Conservation (phyloP, 23 tunicate species). For the Styela clava region DNA sequence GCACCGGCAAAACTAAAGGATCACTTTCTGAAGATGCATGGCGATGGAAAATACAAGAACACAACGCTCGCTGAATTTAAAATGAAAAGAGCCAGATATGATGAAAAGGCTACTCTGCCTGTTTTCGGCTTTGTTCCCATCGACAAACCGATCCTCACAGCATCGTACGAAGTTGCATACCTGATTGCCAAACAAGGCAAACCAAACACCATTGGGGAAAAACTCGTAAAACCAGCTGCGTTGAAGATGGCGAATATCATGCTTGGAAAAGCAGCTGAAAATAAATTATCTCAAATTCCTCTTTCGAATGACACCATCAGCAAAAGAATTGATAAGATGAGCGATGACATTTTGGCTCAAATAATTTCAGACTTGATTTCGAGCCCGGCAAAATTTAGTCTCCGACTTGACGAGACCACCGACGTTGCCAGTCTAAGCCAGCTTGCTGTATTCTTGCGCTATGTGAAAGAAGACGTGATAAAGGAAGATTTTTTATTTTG, state of each 20-base stretch:
- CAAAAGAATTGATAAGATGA: slow-evolving; percentile 39
- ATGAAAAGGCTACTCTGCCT: slow-evolving; percentile 30
- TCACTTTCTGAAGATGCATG: slow-evolving; percentile 51
- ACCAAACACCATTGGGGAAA: slow-evolving; percentile 41
- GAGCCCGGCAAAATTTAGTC: slow-evolving; percentile 45
- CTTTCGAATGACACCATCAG: slow-evolving; percentile 40
- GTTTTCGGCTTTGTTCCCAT: slow-evolving; percentile 34
- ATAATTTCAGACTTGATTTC: slow-evolving; percentile 48
- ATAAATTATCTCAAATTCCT: slow-evolving; percentile 53
- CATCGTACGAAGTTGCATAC: slow-evolving; percentile 40
- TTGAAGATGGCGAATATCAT: slow-evolving; percentile 37
- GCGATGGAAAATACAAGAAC: slow-evolving; percentile 45
- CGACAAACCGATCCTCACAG: slow-evolving; percentile 43
- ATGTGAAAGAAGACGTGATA: too few species aligned
- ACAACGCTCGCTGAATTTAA: slow-evolving; percentile 43
- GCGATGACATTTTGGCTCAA: slow-evolving; percentile 46
- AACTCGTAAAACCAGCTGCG: slow-evolving; percentile 50
- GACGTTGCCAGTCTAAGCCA: too few species aligned
- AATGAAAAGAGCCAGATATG: slow-evolving; percentile 37
- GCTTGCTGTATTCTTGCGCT: too few species aligned
- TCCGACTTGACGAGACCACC: too few species aligned
- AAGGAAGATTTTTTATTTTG: slow-evolving; percentile 24
- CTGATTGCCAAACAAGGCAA: slow-evolving; percentile 46
- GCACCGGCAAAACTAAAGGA: slow-evolving; percentile 46
- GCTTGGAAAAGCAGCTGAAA: slow-evolving; percentile 49